phyloP scores from a whole-genome alignment of 2,113 vertebrate species.

The Apus apus region DNA sequence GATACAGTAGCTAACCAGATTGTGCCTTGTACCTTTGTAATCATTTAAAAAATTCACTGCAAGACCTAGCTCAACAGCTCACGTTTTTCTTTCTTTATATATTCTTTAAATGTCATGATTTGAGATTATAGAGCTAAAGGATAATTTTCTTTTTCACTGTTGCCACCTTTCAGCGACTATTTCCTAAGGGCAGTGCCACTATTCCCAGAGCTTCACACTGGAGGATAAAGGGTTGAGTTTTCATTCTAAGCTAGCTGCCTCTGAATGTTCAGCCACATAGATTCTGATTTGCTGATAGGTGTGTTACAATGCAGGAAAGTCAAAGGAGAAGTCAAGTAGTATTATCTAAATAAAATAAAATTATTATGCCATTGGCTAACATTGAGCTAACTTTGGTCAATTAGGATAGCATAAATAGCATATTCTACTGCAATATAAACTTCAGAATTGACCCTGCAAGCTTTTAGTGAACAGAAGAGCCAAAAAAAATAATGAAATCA shows the following conservation, averaged over 20 bases:
- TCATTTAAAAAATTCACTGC: not conserved
- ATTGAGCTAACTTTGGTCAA: not conserved
- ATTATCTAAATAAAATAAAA: slow-evolving; percentile 33
- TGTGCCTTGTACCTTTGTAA: not conserved
- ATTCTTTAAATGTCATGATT: not conserved
- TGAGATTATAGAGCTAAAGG: slow-evolving; percentile 29
- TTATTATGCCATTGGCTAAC: slow-evolving; percentile 20
- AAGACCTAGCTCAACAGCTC: not conserved
- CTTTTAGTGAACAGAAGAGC: not conserved
- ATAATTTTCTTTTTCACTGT: slow-evolving; percentile 40
- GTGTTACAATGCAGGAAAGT: slow-evolving; percentile 43
- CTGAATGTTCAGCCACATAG: slow-evolving; percentile 20
- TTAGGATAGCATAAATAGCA: not conserved
- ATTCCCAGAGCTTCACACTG: slow-evolving; percentile 27
- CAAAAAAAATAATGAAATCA: not conserved
- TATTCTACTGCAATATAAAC: not conserved
- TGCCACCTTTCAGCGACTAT: slow-evolving; percentile 52
- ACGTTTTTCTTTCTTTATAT: not conserved
- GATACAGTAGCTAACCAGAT: not conserved
- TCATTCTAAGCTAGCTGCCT: slow-evolving; percentile 14
- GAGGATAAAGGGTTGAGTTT: slow-evolving; percentile 17
- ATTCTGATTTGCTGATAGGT: slow-evolving; percentile 39
- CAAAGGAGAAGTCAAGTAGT: slow-evolving; percentile 33
- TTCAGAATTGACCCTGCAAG: not conserved
- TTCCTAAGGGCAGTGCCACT: slow-evolving; percentile 35